A percentile compares a stretch with the other conserved stretches of the same genome.
These are phyloP conservation scores for Illadopsis cleaveri DNA, from an alignment of 2,113 vertebrate species.

Conservation along the genomic window DNA sequence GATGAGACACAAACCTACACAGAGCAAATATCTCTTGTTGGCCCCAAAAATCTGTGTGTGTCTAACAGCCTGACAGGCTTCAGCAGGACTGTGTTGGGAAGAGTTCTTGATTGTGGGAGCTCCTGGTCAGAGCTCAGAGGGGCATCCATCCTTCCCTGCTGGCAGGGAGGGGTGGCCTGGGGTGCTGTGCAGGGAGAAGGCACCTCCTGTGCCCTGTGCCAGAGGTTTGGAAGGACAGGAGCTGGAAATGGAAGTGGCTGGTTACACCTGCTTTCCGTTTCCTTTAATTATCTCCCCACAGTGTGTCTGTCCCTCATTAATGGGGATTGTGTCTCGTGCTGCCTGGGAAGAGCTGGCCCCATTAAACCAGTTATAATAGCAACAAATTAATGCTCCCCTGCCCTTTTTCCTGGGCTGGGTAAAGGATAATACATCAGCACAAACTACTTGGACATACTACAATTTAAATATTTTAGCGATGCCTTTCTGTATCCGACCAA, in stretches of 20 bases:
- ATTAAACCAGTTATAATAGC: not conserved
- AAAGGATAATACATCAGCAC: not conserved
- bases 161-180: not conserved
- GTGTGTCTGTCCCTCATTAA: not conserved
- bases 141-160: not conserved
- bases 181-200: not conserved
- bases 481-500: not conserved
- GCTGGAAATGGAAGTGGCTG: not conserved
- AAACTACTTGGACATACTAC: not conserved
- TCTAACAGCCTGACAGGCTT: not conserved
- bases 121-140: not conserved
- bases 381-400: not conserved
- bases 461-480: not conserved
- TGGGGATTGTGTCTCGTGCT: not conserved
- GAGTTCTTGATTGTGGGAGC: not conserved
- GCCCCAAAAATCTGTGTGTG: not conserved
- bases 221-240: not conserved
- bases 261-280: not conserved
- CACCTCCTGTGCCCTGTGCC: not conserved
- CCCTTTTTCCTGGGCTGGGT: not conserved
- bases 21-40: not conserved
- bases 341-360: not conserved
- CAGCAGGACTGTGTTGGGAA: not conserved
- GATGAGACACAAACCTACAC: not conserved
- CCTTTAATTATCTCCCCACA: not conserved